Evolutionary conservation across 2,797 vertebrate genomes (phyloP).

Genomic region (Poeciliopsis presidionis): DNA sequence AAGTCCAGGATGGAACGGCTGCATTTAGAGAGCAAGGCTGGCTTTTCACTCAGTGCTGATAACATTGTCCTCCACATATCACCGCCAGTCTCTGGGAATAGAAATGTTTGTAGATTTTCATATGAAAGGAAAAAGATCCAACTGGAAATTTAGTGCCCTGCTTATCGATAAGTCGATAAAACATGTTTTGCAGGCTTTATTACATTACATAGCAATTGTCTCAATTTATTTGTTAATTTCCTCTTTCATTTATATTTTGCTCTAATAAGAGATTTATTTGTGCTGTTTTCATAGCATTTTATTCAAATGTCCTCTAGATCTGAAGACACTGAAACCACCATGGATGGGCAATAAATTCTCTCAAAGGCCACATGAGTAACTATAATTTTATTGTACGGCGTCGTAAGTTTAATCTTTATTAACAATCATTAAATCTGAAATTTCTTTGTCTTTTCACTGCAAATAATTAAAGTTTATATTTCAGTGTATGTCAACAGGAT

Average conservation of each 20-base stretch:
- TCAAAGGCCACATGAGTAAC: not conserved
- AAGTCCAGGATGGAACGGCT: slow-evolving; percentile 39
- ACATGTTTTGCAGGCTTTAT: not conserved
- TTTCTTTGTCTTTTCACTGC: not conserved
- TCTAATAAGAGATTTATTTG: not conserved
- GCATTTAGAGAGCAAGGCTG: slow-evolving; percentile 28
- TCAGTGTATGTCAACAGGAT: not conserved
- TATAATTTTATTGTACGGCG: not conserved
- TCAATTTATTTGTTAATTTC: not conserved
- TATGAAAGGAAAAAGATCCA: slow-evolving; percentile 31
- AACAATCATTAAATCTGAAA: not conserved
- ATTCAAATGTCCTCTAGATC: not conserved
- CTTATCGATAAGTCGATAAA: not conserved
- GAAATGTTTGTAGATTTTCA: slow-evolving; percentile 15
- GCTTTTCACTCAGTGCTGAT: slow-evolving; percentile 27
- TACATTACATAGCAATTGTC: not conserved
- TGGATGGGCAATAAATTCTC: not conserved
- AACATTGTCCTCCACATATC: slow-evolving; percentile 34
- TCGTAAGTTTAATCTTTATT: not conserved
- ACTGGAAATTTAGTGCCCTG: slow-evolving; percentile 18
- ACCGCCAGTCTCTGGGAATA: slow-evolving; percentile 19
- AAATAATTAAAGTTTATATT: not conserved
- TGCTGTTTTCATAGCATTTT: not conserved
- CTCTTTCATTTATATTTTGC: not conserved
- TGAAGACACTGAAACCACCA: not conserved